phyloP scores from a whole-genome alignment of 2,888 invertebrate species.

The Atherix ibis region DNA sequence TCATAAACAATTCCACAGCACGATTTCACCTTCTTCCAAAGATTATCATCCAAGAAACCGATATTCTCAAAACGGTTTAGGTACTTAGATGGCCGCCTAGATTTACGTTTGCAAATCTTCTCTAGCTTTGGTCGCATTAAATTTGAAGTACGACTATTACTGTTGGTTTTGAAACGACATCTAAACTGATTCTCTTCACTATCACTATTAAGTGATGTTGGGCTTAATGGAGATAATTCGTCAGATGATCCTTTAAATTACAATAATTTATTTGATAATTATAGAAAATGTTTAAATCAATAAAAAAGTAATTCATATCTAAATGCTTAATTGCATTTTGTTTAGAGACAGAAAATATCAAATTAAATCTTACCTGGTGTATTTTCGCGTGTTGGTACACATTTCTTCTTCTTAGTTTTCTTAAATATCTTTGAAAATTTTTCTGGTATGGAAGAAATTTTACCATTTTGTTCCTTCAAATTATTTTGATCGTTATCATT shows the following conservation, averaged over 20 bases:
- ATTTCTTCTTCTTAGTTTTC: constrained; percentile 28
- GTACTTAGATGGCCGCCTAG: constrained; percentile 1
- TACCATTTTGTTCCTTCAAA: constrained; percentile 8
- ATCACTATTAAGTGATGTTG: constrained; percentile 20
- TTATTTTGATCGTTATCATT: constrained; percentile 2
- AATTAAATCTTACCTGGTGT: background rate
- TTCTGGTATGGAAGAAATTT: constrained; percentile 22
- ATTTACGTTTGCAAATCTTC: constrained; percentile 16
- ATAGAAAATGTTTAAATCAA: too few relatives aligned
- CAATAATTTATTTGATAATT: background rate
- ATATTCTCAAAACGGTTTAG: constrained; percentile 16
- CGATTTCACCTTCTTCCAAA: constrained; percentile 22
- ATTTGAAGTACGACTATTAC: constrained; percentile 19
- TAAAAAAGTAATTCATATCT: too few relatives aligned
- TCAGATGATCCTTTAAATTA: constrained; percentile 13
- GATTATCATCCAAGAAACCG: constrained; percentile 24
- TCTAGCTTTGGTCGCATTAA: constrained; percentile 20
- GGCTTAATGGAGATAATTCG: constrained; percentile 16
- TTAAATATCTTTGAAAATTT: constrained; percentile 32
- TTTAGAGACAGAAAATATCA: too few relatives aligned
- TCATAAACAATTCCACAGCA: constrained; percentile 27
- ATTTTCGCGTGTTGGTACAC: background rate
- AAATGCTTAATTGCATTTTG: too few relatives aligned
- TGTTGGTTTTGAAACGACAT: constrained; percentile 1
- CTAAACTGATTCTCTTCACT: constrained; percentile 15